Evolutionary conservation across 2,797 vertebrate genomes (phyloP).

Genomic region (Urophycis tenuis): DNA sequence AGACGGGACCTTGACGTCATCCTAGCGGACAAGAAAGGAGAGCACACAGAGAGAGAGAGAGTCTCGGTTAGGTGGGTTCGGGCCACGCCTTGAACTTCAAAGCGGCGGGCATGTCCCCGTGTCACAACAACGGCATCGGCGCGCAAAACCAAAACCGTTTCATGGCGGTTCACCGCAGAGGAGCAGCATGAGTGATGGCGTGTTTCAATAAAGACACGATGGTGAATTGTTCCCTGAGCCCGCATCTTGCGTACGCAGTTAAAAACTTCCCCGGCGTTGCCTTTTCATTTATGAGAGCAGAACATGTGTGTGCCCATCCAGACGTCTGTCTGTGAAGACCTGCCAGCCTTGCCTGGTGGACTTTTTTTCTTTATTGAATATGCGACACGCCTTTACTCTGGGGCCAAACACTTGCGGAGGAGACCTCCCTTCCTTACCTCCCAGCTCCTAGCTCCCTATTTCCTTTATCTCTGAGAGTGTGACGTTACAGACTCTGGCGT

Average conservation of each 20-base stretch:
- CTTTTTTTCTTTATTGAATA: not conserved
- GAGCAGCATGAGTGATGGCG: not conserved
- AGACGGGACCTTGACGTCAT: conserved; percentile 89
- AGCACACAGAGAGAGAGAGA: conserved; percentile 17
- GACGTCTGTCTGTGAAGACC: not conserved
- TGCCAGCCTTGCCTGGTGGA: not conserved
- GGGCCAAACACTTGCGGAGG: not conserved
- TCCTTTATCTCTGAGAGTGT: conserved; percentile 9
- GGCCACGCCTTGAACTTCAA: not conserved
- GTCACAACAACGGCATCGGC: not conserved
- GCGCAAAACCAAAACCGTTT: too few species aligned
- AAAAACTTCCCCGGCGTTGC: not conserved
- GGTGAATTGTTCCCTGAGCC: not conserved
- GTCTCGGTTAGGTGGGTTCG: not conserved
- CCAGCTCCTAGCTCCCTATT: conserved; percentile 7
- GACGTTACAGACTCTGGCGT: conserved; percentile 24
- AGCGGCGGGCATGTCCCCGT: not conserved
- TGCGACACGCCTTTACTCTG: conserved; percentile 7
- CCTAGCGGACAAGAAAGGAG: conserved; percentile 72
- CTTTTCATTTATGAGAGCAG: not conserved
- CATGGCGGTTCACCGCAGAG: too few species aligned
- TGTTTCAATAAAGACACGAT: not conserved
- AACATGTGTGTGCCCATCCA: conserved; percentile 3
- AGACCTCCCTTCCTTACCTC: not conserved
- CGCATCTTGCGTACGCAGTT: not conserved